A percentile compares a stretch with the other conserved stretches of the same genome.
Conservation (phyloP, 2,888 invertebrate species). For the Chirona hameri region DNA sequence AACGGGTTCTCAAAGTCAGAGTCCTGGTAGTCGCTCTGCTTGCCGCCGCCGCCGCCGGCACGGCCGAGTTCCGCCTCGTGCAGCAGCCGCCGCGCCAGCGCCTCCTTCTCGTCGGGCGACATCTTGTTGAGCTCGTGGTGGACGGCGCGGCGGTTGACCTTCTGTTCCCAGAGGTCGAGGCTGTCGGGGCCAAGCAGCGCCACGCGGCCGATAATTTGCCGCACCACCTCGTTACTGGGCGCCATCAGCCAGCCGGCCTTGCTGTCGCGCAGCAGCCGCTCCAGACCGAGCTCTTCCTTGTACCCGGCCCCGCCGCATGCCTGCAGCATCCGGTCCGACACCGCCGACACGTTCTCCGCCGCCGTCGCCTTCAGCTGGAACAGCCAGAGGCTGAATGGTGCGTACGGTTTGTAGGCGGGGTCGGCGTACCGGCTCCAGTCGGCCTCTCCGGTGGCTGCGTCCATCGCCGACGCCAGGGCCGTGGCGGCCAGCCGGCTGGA, state of each 20-base stretch:
- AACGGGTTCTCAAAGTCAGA: slow-evolving; percentile 37
- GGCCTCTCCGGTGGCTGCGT: slow-evolving; percentile 34
- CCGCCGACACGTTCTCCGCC: slow-evolving; percentile 34
- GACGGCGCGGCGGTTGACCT: slow-evolving; percentile 33
- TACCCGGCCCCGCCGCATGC: slow-evolving; percentile 39
- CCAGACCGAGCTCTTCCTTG: slow-evolving; percentile 38
- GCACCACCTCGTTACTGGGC: slow-evolving; percentile 38
- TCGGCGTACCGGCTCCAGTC: slow-evolving; percentile 34
- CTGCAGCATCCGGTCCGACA: slow-evolving; percentile 38
- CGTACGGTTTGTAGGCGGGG: not conserved
- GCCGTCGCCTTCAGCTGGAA: slow-evolving; percentile 36
- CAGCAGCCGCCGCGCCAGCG: slow-evolving; percentile 33
- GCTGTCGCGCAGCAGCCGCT: slow-evolving; percentile 38
- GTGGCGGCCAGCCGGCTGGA: slow-evolving; percentile 26
- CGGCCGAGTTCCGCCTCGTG: slow-evolving; percentile 35
- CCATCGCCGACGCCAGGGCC: slow-evolving; percentile 31
- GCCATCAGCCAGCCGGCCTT: slow-evolving; percentile 41
- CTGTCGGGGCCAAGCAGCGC: slow-evolving; percentile 35
- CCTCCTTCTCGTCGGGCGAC: slow-evolving; percentile 35
- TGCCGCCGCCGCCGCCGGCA: not conserved
- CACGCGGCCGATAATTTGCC: slow-evolving; percentile 36
- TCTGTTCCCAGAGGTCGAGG: slow-evolving; percentile 37
- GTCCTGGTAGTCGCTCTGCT: slow-evolving; percentile 35
- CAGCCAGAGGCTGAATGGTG: slow-evolving; percentile 33
- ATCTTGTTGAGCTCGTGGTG: slow-evolving; percentile 38